Evolutionary conservation across 2,113 vertebrate species (phyloP), one percentile per base, ranked within the genome.

Genomic region (Leuciscus idus): DNA sequence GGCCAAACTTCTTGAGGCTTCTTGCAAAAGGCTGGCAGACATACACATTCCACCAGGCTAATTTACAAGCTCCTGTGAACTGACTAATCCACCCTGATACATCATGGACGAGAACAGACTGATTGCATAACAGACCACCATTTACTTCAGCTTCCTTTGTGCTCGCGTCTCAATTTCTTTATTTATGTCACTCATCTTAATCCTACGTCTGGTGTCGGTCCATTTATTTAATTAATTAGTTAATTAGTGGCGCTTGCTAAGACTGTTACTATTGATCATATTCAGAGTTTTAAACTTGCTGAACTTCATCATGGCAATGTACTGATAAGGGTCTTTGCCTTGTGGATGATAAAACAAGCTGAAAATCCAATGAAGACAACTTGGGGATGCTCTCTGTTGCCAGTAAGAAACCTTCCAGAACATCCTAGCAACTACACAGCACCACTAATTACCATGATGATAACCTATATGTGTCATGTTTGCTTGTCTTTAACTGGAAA

Each of bases 61-160:
- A 84, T 91, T 89, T 88, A 87, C 9, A 86, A 85, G 84, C 73
- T 84, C 77, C 50, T 73, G 88, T n/a, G 59, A 88, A 57, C 86
- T 66, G 81, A 87, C 75, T 88, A 88, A 87, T 90, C 80, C 59
- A 82, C 87, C 80, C 76, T 84, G 84, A 87, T 85, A n/a, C 64
- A 79, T 83, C 74, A 80, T 61, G 43, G 52, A 82, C 81, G 61
- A 88, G 73, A 81, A 73, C 62, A 83, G 84, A 62, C 66, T 43
- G 52, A 86, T 84, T 87, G 80, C 74, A 17, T 77, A 83, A 39
- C 73, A 74, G 79, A 75, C 75, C 15, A 46, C 75, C 61, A 46
- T 46, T n/a, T 15, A 43, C 33, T 46, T 86, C 30, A 77, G 52
- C 57, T 26, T 59, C 13, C 61, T n/a, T 70, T 61, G 52, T 46